Base-by-base conservation (phyloP, 2,888 invertebrate species). In the Campoplex capitator region DNA sequence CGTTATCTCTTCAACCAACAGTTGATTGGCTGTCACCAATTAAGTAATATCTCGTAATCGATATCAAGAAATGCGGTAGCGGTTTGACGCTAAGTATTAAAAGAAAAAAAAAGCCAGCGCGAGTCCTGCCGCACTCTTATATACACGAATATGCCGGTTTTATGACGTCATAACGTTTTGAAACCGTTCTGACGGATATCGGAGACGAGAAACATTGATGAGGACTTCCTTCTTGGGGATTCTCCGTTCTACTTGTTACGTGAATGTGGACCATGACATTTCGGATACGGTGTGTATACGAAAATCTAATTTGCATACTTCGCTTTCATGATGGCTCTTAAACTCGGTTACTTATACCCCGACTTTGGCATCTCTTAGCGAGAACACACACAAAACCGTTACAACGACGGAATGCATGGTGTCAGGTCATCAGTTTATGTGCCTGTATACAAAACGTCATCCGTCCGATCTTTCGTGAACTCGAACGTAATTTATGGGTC, bases 341-440 rank as follows among this genome's bases (percentile, higher is more conserved):
- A 62, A 11, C 32, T 62, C 62, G 32, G 32, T 11, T 28, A 62
- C 62, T 32, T 32, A 32, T 68, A 58, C 73, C 54, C 51, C 18
- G 35, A 32, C 42, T 62, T 56, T 9, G 58, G 48, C 28, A 65
- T 38, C 67, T 73, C 42, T 11, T 38, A 54, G 28, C 16, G 58
- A 32, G 54, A 42, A 38, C 42, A 58, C 38, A 13, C 51, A n/a
- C 62, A 54, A 58, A 58, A 82, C 67, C 32, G 68, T 51, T 13
- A 23, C 2, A 48, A 54, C 18, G 32, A 45, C 42, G 48, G 58
- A 75, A 79, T 76, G 79, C 83, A 86, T 42, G 71, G 83, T 83
- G 86, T 86, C 75, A 75, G 83, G 71, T 83, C 86, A 86, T 86
- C 82, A 83, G 83, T 86, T 76, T 70, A 83, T 68, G 38, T 42